Base-by-base conservation (phyloP, 2,113 vertebrate species). In the Pangasianodon hypophthalmus region DNA sequence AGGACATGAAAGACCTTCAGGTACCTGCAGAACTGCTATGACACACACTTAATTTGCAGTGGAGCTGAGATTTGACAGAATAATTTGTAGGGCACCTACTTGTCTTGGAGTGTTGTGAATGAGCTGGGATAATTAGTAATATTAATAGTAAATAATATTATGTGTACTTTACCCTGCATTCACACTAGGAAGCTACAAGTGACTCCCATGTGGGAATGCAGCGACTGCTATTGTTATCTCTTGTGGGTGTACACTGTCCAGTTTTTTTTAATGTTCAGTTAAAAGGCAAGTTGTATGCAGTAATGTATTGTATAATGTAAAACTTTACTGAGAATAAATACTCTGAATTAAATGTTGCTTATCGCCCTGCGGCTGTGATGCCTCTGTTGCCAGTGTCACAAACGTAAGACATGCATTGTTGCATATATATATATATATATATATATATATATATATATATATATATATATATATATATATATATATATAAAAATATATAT, bases 1-100 rank as follows among this genome's bases (percentile, higher is more conserved):
- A 98, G 88, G 98, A 98, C 89, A 98, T 98, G 97, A 98, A 98
- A 93, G 98, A 99, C 88, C 95, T 99, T 64, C 98, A 99, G 98
- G 98, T 98, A 93, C 16, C 92, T 5, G 21, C 41, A 86, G 29
- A 75, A 5, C 29, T 13, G 48, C 80, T 54, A 52, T 62, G 62
- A 88, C 80, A 64, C 82, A 90, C 56, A 56, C 56, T 79, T 85
- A 86, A 54, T 37, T 48, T 37, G 41, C 13, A 83, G 69, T 56
- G n/a, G 46, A 90, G 58, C 1, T 32, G 73, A 81, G 54, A 83
- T 84, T 81, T 91, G 58, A 83, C 83, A 86, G 48, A 46, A 80
- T 88, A 46, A 80, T 89, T 82, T 67, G 69, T 2, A 67, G 67
- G 77, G 80, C 67, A 86, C 83, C 79, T 54, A 71, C 88, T 52